phyloP scores from a whole-genome alignment of 2,888 invertebrate species.

The Papilio protenor region DNA sequence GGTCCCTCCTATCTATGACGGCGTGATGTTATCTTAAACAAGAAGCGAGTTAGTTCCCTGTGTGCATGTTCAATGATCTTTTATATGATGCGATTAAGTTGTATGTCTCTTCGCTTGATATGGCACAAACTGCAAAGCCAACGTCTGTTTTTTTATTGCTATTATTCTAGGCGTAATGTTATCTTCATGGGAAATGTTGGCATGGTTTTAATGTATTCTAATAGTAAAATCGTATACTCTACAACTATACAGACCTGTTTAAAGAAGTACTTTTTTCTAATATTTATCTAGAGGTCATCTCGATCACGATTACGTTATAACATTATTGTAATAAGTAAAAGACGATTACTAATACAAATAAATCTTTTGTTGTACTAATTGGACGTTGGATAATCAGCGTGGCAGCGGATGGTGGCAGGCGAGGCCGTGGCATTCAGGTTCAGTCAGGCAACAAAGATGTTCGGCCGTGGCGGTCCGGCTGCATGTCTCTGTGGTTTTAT shows the following conservation, averaged over 20 bases:
- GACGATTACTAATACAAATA: conserved; percentile 18
- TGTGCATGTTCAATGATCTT: conserved; percentile 50
- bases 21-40: conserved; percentile 59
- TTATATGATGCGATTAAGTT: conserved; percentile 66
- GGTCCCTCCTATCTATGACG: conserved; percentile 56
- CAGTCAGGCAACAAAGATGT: conserved; percentile 27
- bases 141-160: conserved; percentile 4
- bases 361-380: conserved; percentile 28
- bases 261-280: background rate
- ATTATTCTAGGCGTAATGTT: background rate
- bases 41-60: conserved; percentile 27
- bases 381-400: conserved; percentile 12
- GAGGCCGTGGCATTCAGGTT: conserved; percentile 36
- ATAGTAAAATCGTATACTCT: background rate
- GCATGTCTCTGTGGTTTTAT: conserved; percentile 20
- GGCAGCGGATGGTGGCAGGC: conserved; percentile 18
- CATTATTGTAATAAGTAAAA: conserved; percentile 29
- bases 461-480: conserved; percentile 25
- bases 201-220: background rate
- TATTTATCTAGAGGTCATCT: background rate
- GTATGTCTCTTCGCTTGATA: conserved; percentile 52
- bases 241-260: background rate
- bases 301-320: background rate
- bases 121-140: background rate
- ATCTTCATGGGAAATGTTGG: background rate